Evolutionary conservation across 2,888 invertebrate genomes (phyloP), one percentile per base, ranked within the genome.

Genomic region (Polietes domitor): DNA sequence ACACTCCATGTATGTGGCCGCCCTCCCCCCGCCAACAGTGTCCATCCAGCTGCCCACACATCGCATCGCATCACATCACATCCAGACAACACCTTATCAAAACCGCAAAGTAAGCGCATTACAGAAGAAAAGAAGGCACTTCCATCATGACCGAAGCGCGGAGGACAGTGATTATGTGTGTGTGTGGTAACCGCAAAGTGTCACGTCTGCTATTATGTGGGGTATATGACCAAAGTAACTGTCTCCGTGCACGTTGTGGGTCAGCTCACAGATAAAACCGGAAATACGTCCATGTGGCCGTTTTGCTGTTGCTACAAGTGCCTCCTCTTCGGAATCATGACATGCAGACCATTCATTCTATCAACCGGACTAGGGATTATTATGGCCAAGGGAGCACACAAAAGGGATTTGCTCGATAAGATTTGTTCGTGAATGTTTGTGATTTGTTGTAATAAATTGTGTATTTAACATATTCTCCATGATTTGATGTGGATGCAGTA

Each of bases 211-310:
- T 21, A 19, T 43, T 19, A 41, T 78, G 72, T 81, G 78, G 71
- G 75, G 24, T 24, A 43, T 17, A 43, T 68, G 28, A 15, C 15
- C 24, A 21, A 76, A 72, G 78, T 72, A 81, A 84, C 74, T 77
- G 65, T 9, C 73, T 79, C 73, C 65, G 76, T 78, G 78, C 72
- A 6, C 41, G 76, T 76, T 83, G 61, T 83, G 80, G 83, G 80
- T 83, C 80, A 83, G 70, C 77, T 78, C 75, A 75, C 2, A 81
- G 84, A 84, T 81, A 81, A 81, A 84, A 78, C 81, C 76, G 84
- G 81, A 80, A 81, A 78, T 78, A 68, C 65, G 75, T 68, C 71
- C 41, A 3, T 68, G 47, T 72, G 63, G 41, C 43, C 58, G 28
- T 63, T 47, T 43, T 74, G 41, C 73, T 63, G 61, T 43, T 74